Conservation (phyloP, 1,140 invertebrate genomes). For the Ephestia elutella region DNA sequence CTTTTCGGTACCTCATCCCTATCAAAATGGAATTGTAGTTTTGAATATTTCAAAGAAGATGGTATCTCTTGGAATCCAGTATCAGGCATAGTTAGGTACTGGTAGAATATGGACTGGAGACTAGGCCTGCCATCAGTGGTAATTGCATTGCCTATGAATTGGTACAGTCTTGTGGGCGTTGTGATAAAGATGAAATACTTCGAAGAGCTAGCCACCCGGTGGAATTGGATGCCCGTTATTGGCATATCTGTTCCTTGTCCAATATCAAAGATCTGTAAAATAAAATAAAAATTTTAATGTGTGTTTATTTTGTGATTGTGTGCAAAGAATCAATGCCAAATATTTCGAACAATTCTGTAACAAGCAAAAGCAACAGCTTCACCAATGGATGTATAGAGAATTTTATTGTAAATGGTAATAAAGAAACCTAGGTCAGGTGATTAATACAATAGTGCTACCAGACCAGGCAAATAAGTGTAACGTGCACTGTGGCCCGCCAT, state of each 20-base stretch:
- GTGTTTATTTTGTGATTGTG: too few relatives aligned
- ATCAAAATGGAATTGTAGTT: conserved; percentile 86
- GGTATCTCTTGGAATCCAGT: conserved; percentile 83
- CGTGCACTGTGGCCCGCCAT: too few relatives aligned
- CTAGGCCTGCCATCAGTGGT: conserved; percentile 85
- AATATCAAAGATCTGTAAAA: conserved; percentile 87
- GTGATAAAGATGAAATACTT: conserved; percentile 89
- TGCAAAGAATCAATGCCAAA: too few relatives aligned
- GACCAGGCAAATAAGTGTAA: too few relatives aligned
- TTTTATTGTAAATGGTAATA: too few relatives aligned
- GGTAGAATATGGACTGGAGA: conserved; percentile 87
- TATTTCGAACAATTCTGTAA: too few relatives aligned
- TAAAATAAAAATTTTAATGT: conserved; percentile 1
- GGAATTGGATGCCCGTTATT: conserved; percentile 91
- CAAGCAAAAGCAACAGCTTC: too few relatives aligned
- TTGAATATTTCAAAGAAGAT: conserved; percentile 84
- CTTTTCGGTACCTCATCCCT: conserved; percentile 79
- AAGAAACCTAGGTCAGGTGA: too few relatives aligned
- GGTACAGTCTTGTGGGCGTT: conserved; percentile 88
- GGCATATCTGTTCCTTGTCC: conserved; percentile 83
- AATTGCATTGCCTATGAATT: conserved; percentile 85
- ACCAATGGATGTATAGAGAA: too few relatives aligned
- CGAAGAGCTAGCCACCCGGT: conserved; percentile 80
- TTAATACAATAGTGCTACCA: too few relatives aligned
- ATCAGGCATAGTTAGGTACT: conserved; percentile 85